Evolutionary conservation across 2,888 invertebrate species (phyloP), one percentile per base, ranked within the genome.

Genomic region (Timema cristinae): DNA sequence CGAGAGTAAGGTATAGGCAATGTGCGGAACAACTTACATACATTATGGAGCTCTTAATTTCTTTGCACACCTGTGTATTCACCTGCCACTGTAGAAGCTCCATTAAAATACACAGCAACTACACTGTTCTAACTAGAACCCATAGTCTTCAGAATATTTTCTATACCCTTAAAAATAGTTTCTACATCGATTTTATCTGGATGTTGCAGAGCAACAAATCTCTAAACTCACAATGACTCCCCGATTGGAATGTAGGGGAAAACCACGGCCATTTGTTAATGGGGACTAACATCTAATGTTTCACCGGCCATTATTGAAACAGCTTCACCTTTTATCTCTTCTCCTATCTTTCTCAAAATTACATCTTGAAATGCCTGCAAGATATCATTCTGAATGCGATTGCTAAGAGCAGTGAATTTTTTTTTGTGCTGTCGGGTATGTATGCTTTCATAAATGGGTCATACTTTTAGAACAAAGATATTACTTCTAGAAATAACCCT

Each of bases 101-200:
- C 59, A 13, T 59, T n/a, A 59, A 59, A 59, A 59, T 32, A 59
- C 9, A 59, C n/a, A 59, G 10, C 59, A 59, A 59, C 10, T 7
- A 59, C n/a, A 59, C 59, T 59, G 15, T 59, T 13, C 59, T 32
- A 59, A 32, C 59, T n/a, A 59, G 59, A 16, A 9, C n/a, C 59
- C 59, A 59, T 59, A 59, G 4, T 59, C 32, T 59, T 59, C 7
- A 59, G 16, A 59, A n/a, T 59, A 59, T 0, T 59, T 59, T 59
- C 59, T 59, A 59, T 59, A 32, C 15, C 32, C 32, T 56, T 59
- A 59, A 59, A n/a, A 59, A n/a, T n/a, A 59, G 59, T 59, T 59
- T n/a, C 59, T 59, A n/a, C 59, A 9, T 59, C 8, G n/a, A 1
- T 7, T n/a, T 59, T 59, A 16, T 59, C 15, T n/a, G n/a, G 59